Base-by-base conservation (phyloP, 2,888 invertebrate genomes). In the Platerodrilus igneus region DNA sequence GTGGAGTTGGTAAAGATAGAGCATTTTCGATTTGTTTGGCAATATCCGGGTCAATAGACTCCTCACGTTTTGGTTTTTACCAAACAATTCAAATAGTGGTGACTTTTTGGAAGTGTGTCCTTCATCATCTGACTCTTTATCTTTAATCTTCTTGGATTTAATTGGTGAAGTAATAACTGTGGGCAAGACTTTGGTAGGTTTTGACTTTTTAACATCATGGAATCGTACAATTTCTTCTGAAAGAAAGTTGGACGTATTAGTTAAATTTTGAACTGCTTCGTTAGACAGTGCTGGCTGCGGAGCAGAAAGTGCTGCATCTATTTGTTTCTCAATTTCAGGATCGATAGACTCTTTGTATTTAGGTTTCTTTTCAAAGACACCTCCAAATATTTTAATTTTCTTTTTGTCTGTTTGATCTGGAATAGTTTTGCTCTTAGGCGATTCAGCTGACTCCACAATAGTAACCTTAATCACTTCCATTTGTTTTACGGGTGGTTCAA, bases 351-450 rank as follows among this genome's bases (percentile, higher is more conserved):
- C 19, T 19, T 31, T 45, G 38, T 36, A 48, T 41, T 51, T 50
- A 17, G 36, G 27, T 43, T 51, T 47, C 37, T 50, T 49, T 10
- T 44, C 45, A 36, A 51, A 51, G 30, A 51, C 33, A 26, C 50
- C 48, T 37, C 50, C 48, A 41, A 52, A 51, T 34, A 48, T 45
- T 41, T 45, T 37, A 34, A 47, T 51, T 38, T 45, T 46, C 10
- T 47, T 42, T 27, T 37, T 45, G 4, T n/a, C 18, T 21, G 26
- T 27, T 2, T 33, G 21, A 22, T 41, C 41, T 19, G 23, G 21
- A 16, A 35, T 14, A 3, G 4, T 1, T 15, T 26, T 21, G n/a
- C 1, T 18, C n/a, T n/a, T 18, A n/a, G n/a, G n/a, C n/a, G n/a
- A n/a, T n/a, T n/a, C n/a, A n/a, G n/a, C n/a, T n/a, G n/a, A n/a